phyloP scores from a whole-genome alignment of 2,888 invertebrate species.

The Synanthedon formicaeformis region DNA sequence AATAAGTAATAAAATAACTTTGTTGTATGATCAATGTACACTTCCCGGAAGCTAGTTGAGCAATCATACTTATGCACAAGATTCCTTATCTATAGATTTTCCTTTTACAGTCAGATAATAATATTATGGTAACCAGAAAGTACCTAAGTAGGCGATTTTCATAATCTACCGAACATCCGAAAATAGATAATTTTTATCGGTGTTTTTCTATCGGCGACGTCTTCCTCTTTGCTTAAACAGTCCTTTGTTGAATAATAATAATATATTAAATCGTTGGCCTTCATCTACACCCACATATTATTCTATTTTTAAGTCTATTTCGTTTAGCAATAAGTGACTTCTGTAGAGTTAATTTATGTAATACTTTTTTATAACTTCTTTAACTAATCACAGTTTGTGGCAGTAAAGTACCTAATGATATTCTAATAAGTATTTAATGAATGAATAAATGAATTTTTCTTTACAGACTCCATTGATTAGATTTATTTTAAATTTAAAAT shows the following conservation, averaged over 20 bases:
- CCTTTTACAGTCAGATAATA: background rate
- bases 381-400: too few species aligned
- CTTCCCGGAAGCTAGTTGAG: too few species aligned
- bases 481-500: too few species aligned
- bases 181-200: constrained; percentile 42
- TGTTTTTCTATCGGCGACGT: constrained; percentile 26
- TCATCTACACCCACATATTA: constrained; percentile 25
- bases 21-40: too few species aligned
- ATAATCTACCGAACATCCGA: constrained; percentile 20
- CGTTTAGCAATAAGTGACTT: too few species aligned
- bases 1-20: too few species aligned
- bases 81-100: constrained; percentile 4
- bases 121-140: constrained; percentile 23
- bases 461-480: too few species aligned
- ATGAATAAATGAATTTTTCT: too few species aligned
- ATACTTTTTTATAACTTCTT: too few species aligned
- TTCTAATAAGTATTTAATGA: too few species aligned
- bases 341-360: background rate
- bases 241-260: constrained; percentile 25
- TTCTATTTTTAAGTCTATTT: too few species aligned
- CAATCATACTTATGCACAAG: background rate
- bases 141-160: constrained; percentile 25
- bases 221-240: constrained; percentile 26
- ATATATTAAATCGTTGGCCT: constrained; percentile 35
- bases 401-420: too few species aligned